Evolutionary conservation across 1,140 invertebrate species (phyloP), one percentile per base, ranked within the genome.

Genomic region (Drosophila fuyamai): DNA sequence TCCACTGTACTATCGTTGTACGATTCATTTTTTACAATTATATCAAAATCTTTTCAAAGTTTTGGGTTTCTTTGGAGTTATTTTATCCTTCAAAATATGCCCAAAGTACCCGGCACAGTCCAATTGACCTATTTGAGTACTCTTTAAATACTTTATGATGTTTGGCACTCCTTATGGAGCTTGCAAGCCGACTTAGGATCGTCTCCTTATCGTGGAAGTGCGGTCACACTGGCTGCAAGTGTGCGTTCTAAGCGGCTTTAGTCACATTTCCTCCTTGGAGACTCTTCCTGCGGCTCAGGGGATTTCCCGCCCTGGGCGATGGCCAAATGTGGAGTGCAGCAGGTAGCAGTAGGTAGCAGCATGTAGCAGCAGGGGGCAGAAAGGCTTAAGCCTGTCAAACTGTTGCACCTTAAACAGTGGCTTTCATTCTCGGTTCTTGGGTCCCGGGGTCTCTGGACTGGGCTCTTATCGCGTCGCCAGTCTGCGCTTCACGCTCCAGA

Each of bases 401-500:
- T 76, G 59, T 72, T 83, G 81, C 81, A 83, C 76, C 81, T 83
- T 79, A 59, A 81, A 78, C 80, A 74, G 74, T n/a, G 41, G 35
- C 18, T 14, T 18, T 51, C 18, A 13, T 60, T 51, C 32, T 55
- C 46, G 41, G 40, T 13, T 29, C 14, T 35, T n/a, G 41, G 61
- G 27, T 38, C 36, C 38, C 58, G 9, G 36, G 9, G 62, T 40
- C 41, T 36, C 72, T 43, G 72, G 57, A 16, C 32, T 43, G n/a
- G 61, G 62, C 66, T 82, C 83, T 86, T 86, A 86, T 86, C 83
- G 79, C 79, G 83, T 86, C 79, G 76, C 66, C 76, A 86, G 76
- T 65, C 85, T 80, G 66, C 81, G 77, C 85, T 89, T 89, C 85
- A 89, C 85, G 84, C 85, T 89, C 85, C 85, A 81, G 78, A 90